Evolutionary conservation across 2,888 invertebrate species (phyloP).

Genomic region (Subacronicta megacephala): DNA sequence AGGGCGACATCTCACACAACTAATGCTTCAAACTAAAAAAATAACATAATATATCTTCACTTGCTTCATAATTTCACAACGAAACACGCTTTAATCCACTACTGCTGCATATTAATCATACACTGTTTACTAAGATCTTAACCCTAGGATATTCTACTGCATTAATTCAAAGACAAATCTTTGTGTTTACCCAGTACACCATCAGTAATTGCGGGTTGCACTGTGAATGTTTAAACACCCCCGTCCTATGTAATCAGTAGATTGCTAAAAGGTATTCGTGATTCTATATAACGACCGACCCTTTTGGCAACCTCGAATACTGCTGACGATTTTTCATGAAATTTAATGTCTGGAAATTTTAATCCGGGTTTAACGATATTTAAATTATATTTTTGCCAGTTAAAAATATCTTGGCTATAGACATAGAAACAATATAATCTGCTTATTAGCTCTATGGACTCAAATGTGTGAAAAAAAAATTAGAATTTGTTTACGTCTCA

Average conservation of each 20-base stretch:
- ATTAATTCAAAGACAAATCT: constrained; percentile 66
- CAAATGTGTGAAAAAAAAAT: too few relatives aligned
- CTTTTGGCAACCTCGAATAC: constrained; percentile 25
- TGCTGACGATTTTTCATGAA: constrained; percentile 26
- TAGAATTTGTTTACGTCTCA: too few relatives aligned
- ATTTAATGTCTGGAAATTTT: constrained; percentile 21
- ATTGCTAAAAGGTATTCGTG: constrained; percentile 40
- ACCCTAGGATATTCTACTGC: constrained; percentile 52
- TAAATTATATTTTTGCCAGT: too few relatives aligned
- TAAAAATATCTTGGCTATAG: too few relatives aligned
- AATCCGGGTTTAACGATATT: neutral
- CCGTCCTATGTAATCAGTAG: constrained; percentile 53
- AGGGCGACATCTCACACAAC: too few relatives aligned
- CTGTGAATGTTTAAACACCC: constrained; percentile 55
- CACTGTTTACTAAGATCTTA: constrained; percentile 54
- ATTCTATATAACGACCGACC: constrained; percentile 26
- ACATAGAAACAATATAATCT: too few relatives aligned
- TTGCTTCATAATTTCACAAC: constrained; percentile 20
- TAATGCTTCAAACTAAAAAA: constrained; percentile 1
- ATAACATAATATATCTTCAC: constrained; percentile 24
- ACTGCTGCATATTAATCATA: constrained; percentile 47
- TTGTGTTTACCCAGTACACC: constrained; percentile 61
- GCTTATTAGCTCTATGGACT: too few relatives aligned
- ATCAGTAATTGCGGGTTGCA: constrained; percentile 66
- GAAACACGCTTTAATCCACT: constrained; percentile 39